Evolutionary conservation across 1,140 invertebrate genomes (phyloP).

Genomic region (Papilio xuthus): DNA sequence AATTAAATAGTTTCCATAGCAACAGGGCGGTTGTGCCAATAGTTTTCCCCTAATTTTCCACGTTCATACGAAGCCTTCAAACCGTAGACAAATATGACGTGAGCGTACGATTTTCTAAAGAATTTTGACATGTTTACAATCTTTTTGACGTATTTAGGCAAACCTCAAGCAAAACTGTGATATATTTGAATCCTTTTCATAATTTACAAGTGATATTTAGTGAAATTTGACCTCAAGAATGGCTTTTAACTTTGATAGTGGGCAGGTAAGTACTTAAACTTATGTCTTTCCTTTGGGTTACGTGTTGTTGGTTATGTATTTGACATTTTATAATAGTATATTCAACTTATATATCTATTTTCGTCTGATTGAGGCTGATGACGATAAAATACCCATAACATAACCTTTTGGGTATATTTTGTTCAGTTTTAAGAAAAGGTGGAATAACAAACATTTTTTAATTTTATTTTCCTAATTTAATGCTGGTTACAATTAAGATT

Average conservation of each 20-base stretch:
- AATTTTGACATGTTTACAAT: slow-evolving; percentile 59
- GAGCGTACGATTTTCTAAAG: slow-evolving; percentile 42
- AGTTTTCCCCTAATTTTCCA: slow-evolving; percentile 64
- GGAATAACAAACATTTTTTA: neutral
- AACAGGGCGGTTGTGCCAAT: slow-evolving; percentile 72
- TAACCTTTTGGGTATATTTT: too few relatives aligned
- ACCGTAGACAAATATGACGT: slow-evolving; percentile 47
- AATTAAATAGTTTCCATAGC: slow-evolving; percentile 56
- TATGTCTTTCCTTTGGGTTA: slow-evolving; percentile 10
- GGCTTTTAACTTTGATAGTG: slow-evolving; percentile 75
- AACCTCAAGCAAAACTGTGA: slow-evolving; percentile 49
- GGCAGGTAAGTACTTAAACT: slow-evolving; percentile 61
- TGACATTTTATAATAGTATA: neutral
- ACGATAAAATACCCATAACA: too few relatives aligned
- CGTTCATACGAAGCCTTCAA: slow-evolving; percentile 44
- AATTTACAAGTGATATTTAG: slow-evolving; percentile 41
- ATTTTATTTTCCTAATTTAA: neutral
- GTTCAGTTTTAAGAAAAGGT: neutral
- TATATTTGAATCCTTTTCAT: slow-evolving; percentile 52
- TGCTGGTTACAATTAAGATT: too few relatives aligned
- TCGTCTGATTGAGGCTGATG: neutral
- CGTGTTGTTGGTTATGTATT: neutral
- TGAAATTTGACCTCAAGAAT: slow-evolving; percentile 49
- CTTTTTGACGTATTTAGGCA: slow-evolving; percentile 52
- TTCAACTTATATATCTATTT: too few relatives aligned